Base-by-base conservation (phyloP, 2,113 vertebrate genomes). In the Mionectes macconnelli region DNA sequence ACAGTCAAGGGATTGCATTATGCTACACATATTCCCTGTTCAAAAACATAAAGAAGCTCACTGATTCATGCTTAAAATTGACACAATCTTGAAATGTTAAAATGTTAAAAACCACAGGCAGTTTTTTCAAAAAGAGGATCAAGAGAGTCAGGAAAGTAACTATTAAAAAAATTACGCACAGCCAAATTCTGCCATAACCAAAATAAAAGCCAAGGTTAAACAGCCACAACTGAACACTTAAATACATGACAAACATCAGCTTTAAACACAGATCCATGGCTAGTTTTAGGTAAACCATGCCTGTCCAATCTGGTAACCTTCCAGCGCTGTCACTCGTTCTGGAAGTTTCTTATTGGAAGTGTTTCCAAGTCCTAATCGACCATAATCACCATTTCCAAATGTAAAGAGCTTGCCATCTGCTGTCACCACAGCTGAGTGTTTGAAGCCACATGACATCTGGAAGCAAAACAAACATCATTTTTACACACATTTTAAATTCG, bases 261-360 rank as follows among this genome's bases (percentile, higher is more conserved):
- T 86, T 78, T 64, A 75, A 56, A 73, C 12, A n/a, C 44, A 75
- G 49, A 53, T 4, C 52, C 3, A 25, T 5, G 33, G 68, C 17
- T 67, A 84, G n/a, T 70, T 70, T 90, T 52, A 91, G 70, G 74
- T 60, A 89, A 94, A 75, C 30, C 97, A 39, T 97, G 90, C 98
- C 98, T 99, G 98, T 97, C 98, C 98, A 92, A 99, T 98, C 93
- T 98, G 98, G 94, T 98, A 98, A 72, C 98, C 98, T 77, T 99
- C 98, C 83, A 99, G 95, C 6, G 98, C 98, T 0, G 98, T 98
- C 77, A 99, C 98, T 96, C 98, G 97, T 85, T 98, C 98, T 9
- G 98, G 98, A 93, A 98, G 98, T 78, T 98, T 98, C 97, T 98
- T 98, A 91, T 98, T 98, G 37, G 98, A 98, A 49, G 98, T 98